These are phyloP conservation scores for Drosophila nigricruria DNA, from an alignment of 2,888 invertebrate species.

Conservation along the genomic window DNA sequence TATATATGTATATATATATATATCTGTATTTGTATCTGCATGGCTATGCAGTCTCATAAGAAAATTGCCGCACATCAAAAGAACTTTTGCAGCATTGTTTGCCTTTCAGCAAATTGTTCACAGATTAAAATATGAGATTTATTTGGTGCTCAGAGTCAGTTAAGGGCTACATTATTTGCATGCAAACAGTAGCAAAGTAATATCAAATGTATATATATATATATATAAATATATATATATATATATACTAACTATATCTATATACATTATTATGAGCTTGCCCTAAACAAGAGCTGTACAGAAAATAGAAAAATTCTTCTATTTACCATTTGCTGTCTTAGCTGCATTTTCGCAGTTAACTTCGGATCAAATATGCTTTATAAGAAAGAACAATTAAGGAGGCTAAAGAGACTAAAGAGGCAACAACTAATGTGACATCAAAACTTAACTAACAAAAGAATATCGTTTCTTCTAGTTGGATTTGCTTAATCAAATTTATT, in stretches of 20 bases:
- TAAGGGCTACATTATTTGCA: constrained; percentile 1
- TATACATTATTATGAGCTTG: neutral
- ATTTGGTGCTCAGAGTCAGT: constrained; percentile 1
- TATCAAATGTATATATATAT: neutral
- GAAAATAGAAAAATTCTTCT: neutral
- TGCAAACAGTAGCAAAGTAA: neutral
- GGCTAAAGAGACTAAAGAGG: no score
- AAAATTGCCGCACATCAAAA: constrained; percentile 31
- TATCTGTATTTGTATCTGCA: neutral
- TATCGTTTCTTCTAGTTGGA: no score
- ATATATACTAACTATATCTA: no score
- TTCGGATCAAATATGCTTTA: neutral
- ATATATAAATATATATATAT: no score
- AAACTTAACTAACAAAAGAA: no score
- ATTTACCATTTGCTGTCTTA: no score
- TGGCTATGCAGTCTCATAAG: constrained; percentile 10
- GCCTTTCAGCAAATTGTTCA: constrained; percentile 29
- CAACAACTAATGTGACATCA: no score
- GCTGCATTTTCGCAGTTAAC: no score
- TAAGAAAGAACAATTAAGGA: neutral
- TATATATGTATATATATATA: neutral
- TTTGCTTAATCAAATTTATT: no score
- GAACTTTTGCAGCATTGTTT: constrained; percentile 17
- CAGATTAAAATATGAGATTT: constrained; percentile 32
- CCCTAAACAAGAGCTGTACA: neutral